Evolutionary conservation across 2,888 invertebrate genomes (phyloP).

Genomic region (Sceliomorpha sp.): DNA sequence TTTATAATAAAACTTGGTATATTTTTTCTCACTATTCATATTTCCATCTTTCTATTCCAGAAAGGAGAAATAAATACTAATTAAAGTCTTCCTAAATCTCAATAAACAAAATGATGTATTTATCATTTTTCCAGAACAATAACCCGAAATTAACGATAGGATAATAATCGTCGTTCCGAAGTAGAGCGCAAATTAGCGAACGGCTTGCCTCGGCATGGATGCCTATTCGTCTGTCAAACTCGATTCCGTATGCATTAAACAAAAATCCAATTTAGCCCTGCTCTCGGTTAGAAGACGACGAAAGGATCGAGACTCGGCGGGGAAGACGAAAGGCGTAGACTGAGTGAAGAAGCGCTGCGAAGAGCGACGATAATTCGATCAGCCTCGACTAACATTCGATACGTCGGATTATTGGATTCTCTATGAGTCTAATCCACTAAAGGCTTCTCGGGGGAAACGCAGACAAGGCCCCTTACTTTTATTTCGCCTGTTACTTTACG

Average conservation of each 20-base stretch:
- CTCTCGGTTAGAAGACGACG: constrained; percentile 54
- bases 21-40: too few species aligned
- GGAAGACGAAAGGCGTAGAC: constrained; percentile 22
- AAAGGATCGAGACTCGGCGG: constrained; percentile 44
- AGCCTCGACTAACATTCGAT: constrained; percentile 65
- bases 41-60: too few species aligned
- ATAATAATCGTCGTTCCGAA: too few species aligned
- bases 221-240: constrained; percentile 57
- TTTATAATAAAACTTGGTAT: too few species aligned
- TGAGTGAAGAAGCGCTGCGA: constrained; percentile 26
- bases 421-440: constrained; percentile 55
- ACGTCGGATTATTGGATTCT: constrained; percentile 62
- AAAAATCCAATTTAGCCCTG: constrained; percentile 66
- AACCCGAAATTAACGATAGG: too few species aligned
- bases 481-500: constrained; percentile 22
- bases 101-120: too few species aligned
- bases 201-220: too few species aligned
- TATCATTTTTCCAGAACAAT: too few species aligned
- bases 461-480: constrained; percentile 22
- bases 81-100: too few species aligned
- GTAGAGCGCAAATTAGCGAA: too few species aligned
- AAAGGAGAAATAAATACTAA: too few species aligned
- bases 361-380: constrained; percentile 66
- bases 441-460: constrained; percentile 21
- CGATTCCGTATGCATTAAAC: constrained; percentile 63